These are phyloP conservation scores for Phylloscopus collybita DNA, from an alignment of 2,797 vertebrate genomes.

Conservation along the genomic window DNA sequence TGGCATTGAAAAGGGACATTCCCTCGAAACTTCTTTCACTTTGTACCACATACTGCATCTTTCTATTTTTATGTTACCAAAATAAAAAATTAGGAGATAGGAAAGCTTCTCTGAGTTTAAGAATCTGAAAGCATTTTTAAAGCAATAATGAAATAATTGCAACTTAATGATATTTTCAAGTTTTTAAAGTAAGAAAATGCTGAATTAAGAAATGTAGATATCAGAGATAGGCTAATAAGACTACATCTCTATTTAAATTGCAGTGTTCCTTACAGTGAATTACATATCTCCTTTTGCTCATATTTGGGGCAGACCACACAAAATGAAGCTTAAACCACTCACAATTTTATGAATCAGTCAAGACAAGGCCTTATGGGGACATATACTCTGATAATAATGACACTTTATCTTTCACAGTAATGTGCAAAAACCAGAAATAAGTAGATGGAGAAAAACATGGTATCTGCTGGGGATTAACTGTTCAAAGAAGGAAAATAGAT, in stretches of 20 bases:
- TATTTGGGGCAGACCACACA: background rate
- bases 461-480: background rate
- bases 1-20: background rate
- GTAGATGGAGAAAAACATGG: background rate
- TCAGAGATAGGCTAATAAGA: background rate
- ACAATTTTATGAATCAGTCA: background rate
- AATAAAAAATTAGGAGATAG: background rate
- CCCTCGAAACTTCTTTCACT: background rate
- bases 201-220: background rate
- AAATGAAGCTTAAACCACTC: background rate
- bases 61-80: background rate
- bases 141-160: background rate
- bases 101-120: background rate
- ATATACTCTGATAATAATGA: background rate
- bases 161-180: background rate
- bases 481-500: background rate
- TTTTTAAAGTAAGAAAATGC: background rate
- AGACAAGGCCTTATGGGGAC: background rate
- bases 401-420: background rate
- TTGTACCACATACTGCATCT: too few species aligned
- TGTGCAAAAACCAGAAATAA: background rate
- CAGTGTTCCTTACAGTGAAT: background rate
- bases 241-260: background rate
- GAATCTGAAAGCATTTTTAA: background rate
- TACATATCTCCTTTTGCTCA: background rate